A percentile compares a stretch with the other conserved stretches of the same genome.
Evolutionary conservation across 1,140 invertebrate genomes (phyloP).

Genomic region (Drosophila sp.): DNA sequence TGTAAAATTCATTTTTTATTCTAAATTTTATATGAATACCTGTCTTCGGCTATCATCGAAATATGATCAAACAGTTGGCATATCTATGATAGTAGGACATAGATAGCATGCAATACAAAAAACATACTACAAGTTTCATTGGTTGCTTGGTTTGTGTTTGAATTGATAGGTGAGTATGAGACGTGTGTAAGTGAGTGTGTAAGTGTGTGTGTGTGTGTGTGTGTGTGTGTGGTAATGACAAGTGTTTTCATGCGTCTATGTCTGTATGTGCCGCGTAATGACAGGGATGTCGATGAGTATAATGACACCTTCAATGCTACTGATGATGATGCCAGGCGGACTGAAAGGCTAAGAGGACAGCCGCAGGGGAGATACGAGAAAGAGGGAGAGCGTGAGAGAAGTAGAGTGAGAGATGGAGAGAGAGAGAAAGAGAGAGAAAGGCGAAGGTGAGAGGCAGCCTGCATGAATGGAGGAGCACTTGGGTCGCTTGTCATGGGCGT

Average conservation of each 20-base stretch:
- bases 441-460: background rate
- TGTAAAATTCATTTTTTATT: too few species aligned
- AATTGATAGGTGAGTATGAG: constrained; percentile 4
- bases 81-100: background rate
- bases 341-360: constrained; percentile 23
- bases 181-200: background rate
- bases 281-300: constrained; percentile 78
- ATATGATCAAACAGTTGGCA: too few species aligned
- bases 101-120: constrained; percentile 8
- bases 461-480: constrained; percentile 39
- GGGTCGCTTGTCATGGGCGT: constrained; percentile 41
- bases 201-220: constrained; percentile 7
- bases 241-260: constrained; percentile 71
- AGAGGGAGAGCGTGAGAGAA: background rate
- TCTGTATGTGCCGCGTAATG: constrained; percentile 62
- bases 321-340: constrained; percentile 60
- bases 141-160: background rate
- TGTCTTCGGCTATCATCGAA: too few species aligned
- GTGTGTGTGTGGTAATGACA: constrained; percentile 67
- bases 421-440: background rate
- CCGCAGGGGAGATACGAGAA: background rate
- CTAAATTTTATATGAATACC: too few species aligned
- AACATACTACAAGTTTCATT: constrained; percentile 5
- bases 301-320: constrained; percentile 79
- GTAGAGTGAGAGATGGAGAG: background rate